Conservation (phyloP, 2,113 vertebrate species). For the Uria aalge region DNA sequence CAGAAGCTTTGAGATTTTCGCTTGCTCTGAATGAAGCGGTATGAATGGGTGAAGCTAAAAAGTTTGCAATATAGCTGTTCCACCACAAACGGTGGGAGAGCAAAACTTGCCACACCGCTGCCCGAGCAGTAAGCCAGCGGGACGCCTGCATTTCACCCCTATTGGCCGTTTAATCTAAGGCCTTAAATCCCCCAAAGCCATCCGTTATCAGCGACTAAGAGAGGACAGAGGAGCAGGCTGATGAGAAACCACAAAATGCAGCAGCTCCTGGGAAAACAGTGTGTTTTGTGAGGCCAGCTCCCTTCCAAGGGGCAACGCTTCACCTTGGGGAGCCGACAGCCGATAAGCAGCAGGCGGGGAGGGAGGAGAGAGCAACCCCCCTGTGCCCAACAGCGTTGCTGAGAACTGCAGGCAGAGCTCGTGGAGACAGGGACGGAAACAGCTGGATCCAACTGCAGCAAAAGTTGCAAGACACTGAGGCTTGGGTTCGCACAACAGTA, state of each 20-base stretch:
- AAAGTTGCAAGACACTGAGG: background rate
- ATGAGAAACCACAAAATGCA: background rate
- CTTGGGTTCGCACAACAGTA: accelerated
- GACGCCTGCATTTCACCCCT: background rate
- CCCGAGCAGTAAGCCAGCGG: background rate
- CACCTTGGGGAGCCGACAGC: background rate
- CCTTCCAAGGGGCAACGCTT: background rate
- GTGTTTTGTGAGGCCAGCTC: background rate
- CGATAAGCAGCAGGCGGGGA: background rate
- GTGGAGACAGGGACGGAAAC: background rate
- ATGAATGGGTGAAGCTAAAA: background rate
- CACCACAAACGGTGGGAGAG: background rate
- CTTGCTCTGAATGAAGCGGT: background rate
- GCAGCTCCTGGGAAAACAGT: background rate
- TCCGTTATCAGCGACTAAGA: background rate
- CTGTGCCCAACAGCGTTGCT: background rate
- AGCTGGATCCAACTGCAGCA: background rate
- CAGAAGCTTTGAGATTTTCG: background rate
- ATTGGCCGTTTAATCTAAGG: background rate
- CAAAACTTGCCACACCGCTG: background rate
- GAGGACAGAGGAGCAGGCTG: background rate
- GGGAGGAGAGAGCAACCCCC: background rate
- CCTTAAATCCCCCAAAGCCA: background rate
- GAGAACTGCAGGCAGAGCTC: background rate
- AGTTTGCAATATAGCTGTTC: background rate